Evolutionary conservation across 1,140 invertebrate genomes (phyloP).

Genomic region (Helicoverpa zea): DNA sequence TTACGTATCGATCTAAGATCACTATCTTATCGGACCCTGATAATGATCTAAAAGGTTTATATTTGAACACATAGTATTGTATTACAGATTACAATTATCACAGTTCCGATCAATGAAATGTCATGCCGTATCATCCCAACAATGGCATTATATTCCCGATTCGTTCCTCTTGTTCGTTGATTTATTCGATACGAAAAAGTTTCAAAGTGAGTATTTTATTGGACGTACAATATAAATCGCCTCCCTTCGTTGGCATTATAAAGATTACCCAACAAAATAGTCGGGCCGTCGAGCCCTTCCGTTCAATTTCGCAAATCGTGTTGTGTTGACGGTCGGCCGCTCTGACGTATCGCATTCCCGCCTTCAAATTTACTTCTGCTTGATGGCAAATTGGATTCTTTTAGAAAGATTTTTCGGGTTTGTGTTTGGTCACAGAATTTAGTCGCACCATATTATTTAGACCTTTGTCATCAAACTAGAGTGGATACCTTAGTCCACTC

Average conservation of each 20-base stretch:
- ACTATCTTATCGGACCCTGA: too few species aligned
- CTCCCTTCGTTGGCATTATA: conserved; percentile 50
- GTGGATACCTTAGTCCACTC: too few species aligned
- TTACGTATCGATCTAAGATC: too few species aligned
- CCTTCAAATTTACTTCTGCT: conserved; percentile 53
- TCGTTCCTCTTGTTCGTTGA: neutral
- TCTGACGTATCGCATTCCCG: conserved; percentile 57
- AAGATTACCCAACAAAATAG: conserved; percentile 58
- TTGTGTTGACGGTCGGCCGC: conserved; percentile 52
- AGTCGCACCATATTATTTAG: neutral
- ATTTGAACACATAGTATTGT: too few species aligned
- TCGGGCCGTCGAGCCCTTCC: conserved; percentile 46
- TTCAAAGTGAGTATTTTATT: conserved; percentile 48
- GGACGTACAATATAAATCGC: conserved; percentile 52
- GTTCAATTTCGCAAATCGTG: conserved; percentile 58
- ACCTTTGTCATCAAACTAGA: too few species aligned
- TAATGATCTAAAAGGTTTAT: too few species aligned
- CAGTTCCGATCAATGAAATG: too few species aligned
- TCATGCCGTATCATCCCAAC: too few species aligned
- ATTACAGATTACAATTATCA: too few species aligned
- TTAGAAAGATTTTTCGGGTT: conserved; percentile 42
- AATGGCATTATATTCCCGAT: too few species aligned
- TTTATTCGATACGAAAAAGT: conserved; percentile 32
- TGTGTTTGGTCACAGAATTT: neutral
- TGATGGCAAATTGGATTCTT: conserved; percentile 61